These are phyloP conservation scores for Girardia tigrina DNA, from an alignment of 2,888 invertebrate species.

Conservation along the genomic window DNA sequence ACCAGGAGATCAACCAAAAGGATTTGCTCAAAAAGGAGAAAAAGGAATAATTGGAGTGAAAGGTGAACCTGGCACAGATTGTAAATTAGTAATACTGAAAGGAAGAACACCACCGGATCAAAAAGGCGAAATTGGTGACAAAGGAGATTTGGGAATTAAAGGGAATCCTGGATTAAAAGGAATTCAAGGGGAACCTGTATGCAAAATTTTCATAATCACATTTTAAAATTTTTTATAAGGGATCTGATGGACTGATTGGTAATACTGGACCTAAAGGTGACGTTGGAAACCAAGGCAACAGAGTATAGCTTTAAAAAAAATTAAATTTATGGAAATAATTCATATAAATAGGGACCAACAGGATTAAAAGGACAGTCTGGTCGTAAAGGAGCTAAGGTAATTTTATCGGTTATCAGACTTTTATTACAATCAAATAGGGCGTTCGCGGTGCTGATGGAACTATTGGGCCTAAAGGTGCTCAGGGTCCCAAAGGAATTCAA, in stretches of 20 bases:
- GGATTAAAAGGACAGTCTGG: neutral
- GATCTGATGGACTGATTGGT: neutral
- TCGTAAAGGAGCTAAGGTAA: slow-evolving; percentile 7
- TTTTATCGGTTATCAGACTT: neutral
- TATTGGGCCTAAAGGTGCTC: neutral
- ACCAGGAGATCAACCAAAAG: neutral
- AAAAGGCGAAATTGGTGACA: neutral
- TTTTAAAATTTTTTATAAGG: neutral
- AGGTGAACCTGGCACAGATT: neutral
- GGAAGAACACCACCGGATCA: neutral
- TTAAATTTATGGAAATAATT: neutral
- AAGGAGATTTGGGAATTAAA: neutral
- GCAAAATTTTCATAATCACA: neutral
- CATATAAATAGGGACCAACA: neutral
- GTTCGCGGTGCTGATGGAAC: neutral
- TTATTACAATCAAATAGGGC: neutral
- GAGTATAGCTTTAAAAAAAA: neutral
- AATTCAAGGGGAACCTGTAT: neutral
- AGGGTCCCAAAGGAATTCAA: neutral
- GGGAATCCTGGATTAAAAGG: neutral
- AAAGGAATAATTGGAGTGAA: neutral
- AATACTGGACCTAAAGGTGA: neutral
- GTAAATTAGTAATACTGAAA: neutral
- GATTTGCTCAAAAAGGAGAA: neutral
- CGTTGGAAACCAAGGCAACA: neutral